These are phyloP conservation scores for Desoria tigrina DNA, from an alignment of 2,888 invertebrate species.

Conservation along the genomic window DNA sequence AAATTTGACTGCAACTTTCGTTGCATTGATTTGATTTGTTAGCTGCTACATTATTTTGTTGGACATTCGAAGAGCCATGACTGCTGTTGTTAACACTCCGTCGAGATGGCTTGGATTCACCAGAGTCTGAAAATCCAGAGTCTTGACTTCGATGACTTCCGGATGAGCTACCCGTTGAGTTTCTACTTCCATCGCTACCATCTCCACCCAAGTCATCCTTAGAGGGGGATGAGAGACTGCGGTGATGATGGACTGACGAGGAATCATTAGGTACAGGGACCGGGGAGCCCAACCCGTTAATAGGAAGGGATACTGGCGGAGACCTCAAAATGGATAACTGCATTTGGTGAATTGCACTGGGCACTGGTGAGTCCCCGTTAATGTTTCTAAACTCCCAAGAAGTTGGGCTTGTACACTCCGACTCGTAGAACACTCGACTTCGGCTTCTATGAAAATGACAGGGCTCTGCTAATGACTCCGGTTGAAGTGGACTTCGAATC, in stretches of 20 bases:
- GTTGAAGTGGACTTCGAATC: slow-evolving; percentile 1
- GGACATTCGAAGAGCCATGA: not conserved
- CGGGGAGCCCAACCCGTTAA: not conserved
- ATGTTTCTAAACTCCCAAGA: slow-evolving; percentile 50
- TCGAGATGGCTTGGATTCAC: slow-evolving; percentile 55
- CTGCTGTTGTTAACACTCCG: not conserved
- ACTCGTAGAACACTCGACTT: slow-evolving; percentile 53
- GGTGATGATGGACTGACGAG: not conserved
- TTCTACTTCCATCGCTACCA: slow-evolving; percentile 50
- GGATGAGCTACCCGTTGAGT: slow-evolving; percentile 53
- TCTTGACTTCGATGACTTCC: slow-evolving; percentile 73
- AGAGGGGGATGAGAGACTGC: slow-evolving; percentile 7
- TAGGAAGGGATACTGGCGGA: not conserved
- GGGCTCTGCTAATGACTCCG: not conserved
- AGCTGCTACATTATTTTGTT: slow-evolving; percentile 11
- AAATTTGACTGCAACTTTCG: slow-evolving; percentile 3
- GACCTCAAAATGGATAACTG: slow-evolving; percentile 23
- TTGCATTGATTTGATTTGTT: not conserved
- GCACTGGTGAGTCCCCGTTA: not conserved
- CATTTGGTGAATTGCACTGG: slow-evolving; percentile 30
- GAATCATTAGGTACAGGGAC: not conserved
- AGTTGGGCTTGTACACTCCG: slow-evolving; percentile 51
- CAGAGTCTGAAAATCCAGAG: slow-evolving; percentile 79
- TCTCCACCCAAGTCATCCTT: slow-evolving; percentile 32
- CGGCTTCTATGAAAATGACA: slow-evolving; percentile 26